A percentile compares a stretch with the other conserved stretches of the same genome.
These are phyloP conservation scores for Mallotus villosus DNA, from an alignment of 2,797 vertebrate species.

Conservation along the genomic window DNA sequence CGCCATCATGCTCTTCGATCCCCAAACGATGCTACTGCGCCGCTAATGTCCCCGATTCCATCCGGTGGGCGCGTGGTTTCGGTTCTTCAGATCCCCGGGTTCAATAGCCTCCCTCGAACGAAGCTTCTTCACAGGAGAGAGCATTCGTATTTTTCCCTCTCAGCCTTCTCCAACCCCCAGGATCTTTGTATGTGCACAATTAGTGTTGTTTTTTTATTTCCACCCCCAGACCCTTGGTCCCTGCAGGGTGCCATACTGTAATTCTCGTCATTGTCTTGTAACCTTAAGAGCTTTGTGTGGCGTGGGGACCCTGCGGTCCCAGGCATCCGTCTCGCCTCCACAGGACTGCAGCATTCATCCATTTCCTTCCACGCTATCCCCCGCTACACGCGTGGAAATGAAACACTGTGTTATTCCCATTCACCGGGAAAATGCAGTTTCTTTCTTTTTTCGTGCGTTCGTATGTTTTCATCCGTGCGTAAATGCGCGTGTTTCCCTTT, in stretches of 20 bases:
- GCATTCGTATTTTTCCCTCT: too few species aligned
- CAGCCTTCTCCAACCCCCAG: too few species aligned
- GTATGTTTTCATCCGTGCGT: constrained; percentile 25
- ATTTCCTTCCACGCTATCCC: constrained; percentile 45
- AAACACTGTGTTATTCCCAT: constrained; percentile 21
- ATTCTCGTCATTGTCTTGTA: constrained; percentile 15
- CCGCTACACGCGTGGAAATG: constrained; percentile 28
- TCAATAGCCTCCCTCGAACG: constrained; percentile 4
- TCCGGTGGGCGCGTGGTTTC: too few species aligned
- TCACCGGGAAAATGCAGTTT: constrained; percentile 25
- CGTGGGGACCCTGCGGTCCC: background rate
- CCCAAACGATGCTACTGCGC: too few species aligned
- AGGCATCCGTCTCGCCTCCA: constrained; percentile 38
- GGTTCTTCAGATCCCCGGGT: background rate
- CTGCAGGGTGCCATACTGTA: constrained; percentile 6
- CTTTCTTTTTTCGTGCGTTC: constrained; percentile 1
- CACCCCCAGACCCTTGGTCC: background rate
- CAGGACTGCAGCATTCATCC: constrained; percentile 40
- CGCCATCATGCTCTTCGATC: too few species aligned
- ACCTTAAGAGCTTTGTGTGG: constrained; percentile 4
- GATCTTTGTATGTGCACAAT: constrained; percentile 5
- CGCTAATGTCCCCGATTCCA: too few species aligned
- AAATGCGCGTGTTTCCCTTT: background rate
- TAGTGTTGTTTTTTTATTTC: constrained; percentile 10
- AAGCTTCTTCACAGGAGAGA: background rate